phyloP scores from a whole-genome alignment of 2,797 vertebrate genomes.

The Melanotaenia nigrans region DNA sequence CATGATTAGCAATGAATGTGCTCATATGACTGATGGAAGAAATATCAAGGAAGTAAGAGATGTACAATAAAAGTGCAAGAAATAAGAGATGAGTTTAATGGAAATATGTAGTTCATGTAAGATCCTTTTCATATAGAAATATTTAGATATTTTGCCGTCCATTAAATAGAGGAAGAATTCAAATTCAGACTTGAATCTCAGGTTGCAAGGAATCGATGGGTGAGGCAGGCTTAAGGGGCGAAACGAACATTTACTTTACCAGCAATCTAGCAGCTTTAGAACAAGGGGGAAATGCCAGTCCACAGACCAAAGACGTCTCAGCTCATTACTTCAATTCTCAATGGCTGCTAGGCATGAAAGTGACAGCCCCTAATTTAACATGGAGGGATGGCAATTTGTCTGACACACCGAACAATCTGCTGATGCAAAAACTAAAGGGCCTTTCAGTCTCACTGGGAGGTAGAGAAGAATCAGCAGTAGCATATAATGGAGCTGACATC shows the following conservation, averaged over 20 bases:
- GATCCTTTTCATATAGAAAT: not conserved
- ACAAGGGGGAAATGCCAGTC: conserved; percentile 69
- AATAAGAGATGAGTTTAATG: conserved; percentile 14
- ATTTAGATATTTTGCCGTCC: not conserved
- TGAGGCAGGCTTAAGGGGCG: conserved; percentile 27
- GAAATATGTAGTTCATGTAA: not conserved
- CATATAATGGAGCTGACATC: conserved; percentile 65
- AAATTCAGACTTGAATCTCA: conserved; percentile 19
- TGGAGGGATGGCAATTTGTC: conserved; percentile 76
- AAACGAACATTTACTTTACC: conserved; percentile 29
- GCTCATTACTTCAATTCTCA: conserved; percentile 74
- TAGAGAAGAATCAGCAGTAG: conserved; percentile 58
- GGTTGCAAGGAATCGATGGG: conserved; percentile 6
- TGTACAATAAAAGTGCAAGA: conserved; percentile 3
- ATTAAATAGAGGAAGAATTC: not conserved
- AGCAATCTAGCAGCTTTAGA: conserved; percentile 27
- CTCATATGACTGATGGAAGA: not conserved
- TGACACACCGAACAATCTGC: conserved; percentile 78
- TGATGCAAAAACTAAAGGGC: conserved; percentile 78
- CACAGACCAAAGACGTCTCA: conserved; percentile 66
- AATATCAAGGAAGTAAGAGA: not conserved
- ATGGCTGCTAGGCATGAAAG: conserved; percentile 66
- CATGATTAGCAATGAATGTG: not conserved
- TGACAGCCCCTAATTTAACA: conserved; percentile 80
- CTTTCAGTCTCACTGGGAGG: conserved; percentile 73